Evolutionary conservation across 1,140 invertebrate species (phyloP), one percentile per base, ranked within the genome.

Genomic region (Drosophila tristis): DNA sequence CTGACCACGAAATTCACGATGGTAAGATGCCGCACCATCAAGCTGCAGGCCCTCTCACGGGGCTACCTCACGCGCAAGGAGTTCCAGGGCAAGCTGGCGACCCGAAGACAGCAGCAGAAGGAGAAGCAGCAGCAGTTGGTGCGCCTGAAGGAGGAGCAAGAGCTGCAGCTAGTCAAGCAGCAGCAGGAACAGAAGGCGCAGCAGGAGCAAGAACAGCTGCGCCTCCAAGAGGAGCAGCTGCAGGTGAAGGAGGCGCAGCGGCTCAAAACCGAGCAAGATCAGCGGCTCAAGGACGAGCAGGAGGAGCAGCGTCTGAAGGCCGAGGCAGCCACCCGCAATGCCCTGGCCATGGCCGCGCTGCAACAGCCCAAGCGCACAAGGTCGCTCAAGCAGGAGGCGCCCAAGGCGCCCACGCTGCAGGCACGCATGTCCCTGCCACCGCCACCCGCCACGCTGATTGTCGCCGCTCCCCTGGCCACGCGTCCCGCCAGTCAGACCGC

Each of bases 1-100:
- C 90, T 97, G 2, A 95, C 95, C 20, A 94, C 94, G 74, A 93
- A 95, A 20, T 99, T 97, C 92, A 94, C 94, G 44, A 94, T 95
- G 75, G 93, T 97, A 15, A 94, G 96, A 56, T 94, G 93, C 44
- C 94, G 95, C 75, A 95, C 98, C 57, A 94, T 92, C 11, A 92
- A 92, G 71, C 91, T 96, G 9, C 95, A 98, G 95, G 95, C 96
- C 7, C 82, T 93, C 23, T 95, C 95, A 84, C 95, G 95, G 60
- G 97, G 97, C 1, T 96, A 95, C 80, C 90, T 98, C 48, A 93
- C 95, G 0, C 93, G 97, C 54, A 92, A 91, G 31, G 74, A 92
- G 54, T 92, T 80, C 39, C 43, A 44, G n/a, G 4, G 20, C 0
- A 73, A 74, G 42, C 42, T 86, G 29, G 50, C 57, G 1, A 42